Base-by-base conservation (phyloP, 2,797 vertebrate genomes). In the Malurus splendens region DNA sequence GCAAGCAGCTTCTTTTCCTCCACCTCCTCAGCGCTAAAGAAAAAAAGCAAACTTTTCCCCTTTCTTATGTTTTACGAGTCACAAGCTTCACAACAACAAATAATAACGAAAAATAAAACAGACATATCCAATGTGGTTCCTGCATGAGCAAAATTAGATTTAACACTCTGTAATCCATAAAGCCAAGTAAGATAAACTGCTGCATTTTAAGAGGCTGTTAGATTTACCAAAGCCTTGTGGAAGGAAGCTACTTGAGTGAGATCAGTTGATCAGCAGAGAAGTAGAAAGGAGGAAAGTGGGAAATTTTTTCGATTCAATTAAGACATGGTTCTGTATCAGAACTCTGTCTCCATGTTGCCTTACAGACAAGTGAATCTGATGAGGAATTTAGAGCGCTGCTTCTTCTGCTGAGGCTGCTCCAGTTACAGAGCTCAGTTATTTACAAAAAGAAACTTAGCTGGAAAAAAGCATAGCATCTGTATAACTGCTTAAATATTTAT, bases 211-310 rank as follows among this genome's bases (percentile, higher is more conserved):
- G 71, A 84, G 14, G 23, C 27, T 88, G 59, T 64, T 87, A 75
- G 73, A 86, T 79, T 95, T 90, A 90, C 75, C 52, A 42, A 28
- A 92, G 78, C 44, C 78, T 68, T 3, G 3, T 39, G 41, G 65
- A 61, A 84, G 82, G 33, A 93, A 94, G 66, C 44, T 47, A 32
- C 54, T 70, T 50, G 72, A 86, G 24, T 28, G 41, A 94, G 79
- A 89, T 71, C 75, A 82, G 84, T 42, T 86, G 75, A 76, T 90
- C 50, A 66, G 45, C 59, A 89, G 87, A 87, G 60, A 85, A 87
- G 68, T 18, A 87, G 48, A 89, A 64, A 90, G 66, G 13, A 75
- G 17, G 25, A 42, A 78, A 75, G 39, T 9, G 33, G 39, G 86
- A 39, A 36, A 14, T 14, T 73, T 86, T 85, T 87, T 47, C 36